These are phyloP conservation scores for Archips xylosteana DNA, from an alignment of 2,888 invertebrate genomes.

Conservation along the genomic window DNA sequence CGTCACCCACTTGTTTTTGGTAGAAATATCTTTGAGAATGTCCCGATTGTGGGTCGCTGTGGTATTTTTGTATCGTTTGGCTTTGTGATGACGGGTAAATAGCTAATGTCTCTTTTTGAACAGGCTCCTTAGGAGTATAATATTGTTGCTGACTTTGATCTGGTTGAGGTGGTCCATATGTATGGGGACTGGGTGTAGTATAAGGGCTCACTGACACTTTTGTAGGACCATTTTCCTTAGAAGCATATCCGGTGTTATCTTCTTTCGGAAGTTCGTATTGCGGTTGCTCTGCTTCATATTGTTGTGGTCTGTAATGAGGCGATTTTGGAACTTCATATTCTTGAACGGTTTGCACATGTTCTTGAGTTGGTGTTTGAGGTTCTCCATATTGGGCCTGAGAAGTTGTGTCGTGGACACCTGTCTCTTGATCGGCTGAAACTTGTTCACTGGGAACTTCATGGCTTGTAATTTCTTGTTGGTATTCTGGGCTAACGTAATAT, in stretches of 20 bases:
- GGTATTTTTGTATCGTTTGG: constrained; percentile 56
- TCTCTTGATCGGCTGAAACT: constrained; percentile 47
- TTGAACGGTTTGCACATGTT: constrained; percentile 46
- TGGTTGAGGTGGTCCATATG: constrained; percentile 46
- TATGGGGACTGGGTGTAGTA: constrained; percentile 10
- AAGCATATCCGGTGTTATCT: constrained; percentile 29
- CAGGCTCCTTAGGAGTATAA: constrained; percentile 54
- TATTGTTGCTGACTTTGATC: constrained; percentile 54
- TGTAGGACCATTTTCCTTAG: constrained; percentile 27
- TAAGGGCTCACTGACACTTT: constrained; percentile 29
- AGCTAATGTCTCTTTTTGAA: constrained; percentile 59
- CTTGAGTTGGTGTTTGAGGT: constrained; percentile 48
- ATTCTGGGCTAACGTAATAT: constrained; percentile 67
- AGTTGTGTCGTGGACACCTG: constrained; percentile 44
- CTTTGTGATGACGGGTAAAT: constrained; percentile 57
- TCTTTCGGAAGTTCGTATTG: constrained; percentile 53
- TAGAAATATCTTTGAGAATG: constrained; percentile 66
- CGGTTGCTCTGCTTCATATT: constrained; percentile 43
- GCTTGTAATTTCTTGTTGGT: constrained; percentile 57
- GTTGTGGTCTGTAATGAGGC: constrained; percentile 51
- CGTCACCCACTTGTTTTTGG: constrained; percentile 60
- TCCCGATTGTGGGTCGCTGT: constrained; percentile 55
- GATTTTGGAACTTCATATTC: constrained; percentile 51
- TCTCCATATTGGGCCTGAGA: constrained; percentile 57
- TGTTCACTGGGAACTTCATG: constrained; percentile 53